These are phyloP conservation scores for Lota lota DNA, from an alignment of 2,113 vertebrate genomes.

Conservation along the genomic window DNA sequence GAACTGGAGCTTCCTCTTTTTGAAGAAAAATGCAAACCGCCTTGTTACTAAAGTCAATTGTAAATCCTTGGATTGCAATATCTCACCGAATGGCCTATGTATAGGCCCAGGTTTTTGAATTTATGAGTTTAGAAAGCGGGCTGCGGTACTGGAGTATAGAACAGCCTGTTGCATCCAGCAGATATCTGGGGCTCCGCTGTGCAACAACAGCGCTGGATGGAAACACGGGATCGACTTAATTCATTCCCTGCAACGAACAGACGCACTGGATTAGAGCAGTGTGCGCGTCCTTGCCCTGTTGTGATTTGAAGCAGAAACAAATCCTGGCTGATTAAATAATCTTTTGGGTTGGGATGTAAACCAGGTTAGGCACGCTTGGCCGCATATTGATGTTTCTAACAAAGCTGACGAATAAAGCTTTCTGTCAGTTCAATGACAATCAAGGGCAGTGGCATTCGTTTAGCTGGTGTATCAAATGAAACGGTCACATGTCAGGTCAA, in stretches of 20 bases:
- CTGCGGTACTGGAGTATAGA: neutral
- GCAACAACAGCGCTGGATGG: slow-evolving; percentile 33
- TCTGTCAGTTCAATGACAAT: slow-evolving; percentile 26
- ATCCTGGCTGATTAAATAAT: slow-evolving; percentile 48
- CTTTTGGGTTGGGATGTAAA: slow-evolving; percentile 24
- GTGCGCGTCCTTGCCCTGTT: slow-evolving; percentile 23
- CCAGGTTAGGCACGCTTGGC: slow-evolving; percentile 44
- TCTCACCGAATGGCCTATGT: no score
- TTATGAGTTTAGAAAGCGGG: neutral
- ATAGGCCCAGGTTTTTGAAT: no score
- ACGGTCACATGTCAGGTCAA: neutral
- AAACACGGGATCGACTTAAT: neutral
- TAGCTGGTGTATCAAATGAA: neutral
- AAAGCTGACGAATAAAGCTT: neutral
- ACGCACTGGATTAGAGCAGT: slow-evolving; percentile 37
- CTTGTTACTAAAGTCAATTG: no score
- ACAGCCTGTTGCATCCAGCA: neutral
- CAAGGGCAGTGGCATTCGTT: slow-evolving; percentile 4
- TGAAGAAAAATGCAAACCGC: no score
- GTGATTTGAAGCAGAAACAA: slow-evolving; percentile 41
- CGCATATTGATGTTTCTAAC: slow-evolving; percentile 19
- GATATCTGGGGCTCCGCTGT: slow-evolving; percentile 8
- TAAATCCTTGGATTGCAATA: no score
- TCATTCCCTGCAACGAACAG: neutral
- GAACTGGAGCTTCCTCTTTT: no score